These are phyloP conservation scores for Steromphala cineraria DNA, from an alignment of 2,888 invertebrate genomes.

Conservation along the genomic window DNA sequence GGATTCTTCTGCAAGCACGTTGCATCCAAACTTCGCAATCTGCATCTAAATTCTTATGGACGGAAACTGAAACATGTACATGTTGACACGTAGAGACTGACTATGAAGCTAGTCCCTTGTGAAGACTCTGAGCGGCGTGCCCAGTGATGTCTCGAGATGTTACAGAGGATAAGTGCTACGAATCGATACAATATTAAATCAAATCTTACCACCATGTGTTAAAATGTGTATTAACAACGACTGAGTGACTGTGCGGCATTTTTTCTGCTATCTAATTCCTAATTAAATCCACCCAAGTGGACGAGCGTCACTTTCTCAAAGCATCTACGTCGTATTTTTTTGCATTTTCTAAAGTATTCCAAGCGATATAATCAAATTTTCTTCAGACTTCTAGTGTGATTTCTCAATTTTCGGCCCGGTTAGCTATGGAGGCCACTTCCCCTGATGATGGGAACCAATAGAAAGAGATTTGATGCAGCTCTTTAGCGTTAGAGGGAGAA, in stretches of 20 bases:
- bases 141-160: background rate
- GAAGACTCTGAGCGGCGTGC: too few relatives aligned
- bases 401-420: conserved; percentile 2
- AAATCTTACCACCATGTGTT: conserved; percentile 3
- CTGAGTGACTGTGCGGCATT: background rate
- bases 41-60: too few relatives aligned
- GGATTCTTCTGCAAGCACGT: too few relatives aligned
- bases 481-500: background rate
- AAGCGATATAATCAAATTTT: background rate
- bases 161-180: background rate
- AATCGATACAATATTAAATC: background rate
- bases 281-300: background rate
- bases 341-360: background rate
- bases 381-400: conserved; percentile 2
- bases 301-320: background rate
- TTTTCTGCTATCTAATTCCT: conserved; percentile 10
- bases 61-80: too few relatives aligned
- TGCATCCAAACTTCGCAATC: too few relatives aligned
- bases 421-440: background rate
- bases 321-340: conserved; percentile 2
- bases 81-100: too few relatives aligned
- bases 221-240: conserved; percentile 3
- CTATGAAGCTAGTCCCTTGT: too few relatives aligned
- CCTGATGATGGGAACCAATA: background rate
- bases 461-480: background rate